Conservation (phyloP, 2,797 vertebrate species). For the Acrossocheilus wenchowensis region DNA sequence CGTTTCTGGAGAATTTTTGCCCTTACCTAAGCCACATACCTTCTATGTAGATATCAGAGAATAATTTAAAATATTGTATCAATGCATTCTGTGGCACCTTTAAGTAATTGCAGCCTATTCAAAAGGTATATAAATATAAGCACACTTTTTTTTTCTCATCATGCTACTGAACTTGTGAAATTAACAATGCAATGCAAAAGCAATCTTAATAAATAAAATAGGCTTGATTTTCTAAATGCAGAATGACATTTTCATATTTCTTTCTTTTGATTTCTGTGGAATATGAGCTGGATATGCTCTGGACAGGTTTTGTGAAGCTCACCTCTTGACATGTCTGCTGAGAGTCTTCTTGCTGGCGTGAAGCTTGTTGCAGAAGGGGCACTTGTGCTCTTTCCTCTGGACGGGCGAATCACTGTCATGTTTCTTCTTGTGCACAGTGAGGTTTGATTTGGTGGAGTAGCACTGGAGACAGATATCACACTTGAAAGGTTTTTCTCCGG, state of each 20-base stretch:
- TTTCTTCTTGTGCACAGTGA: slow-evolving; percentile 96
- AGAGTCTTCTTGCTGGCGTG: slow-evolving; percentile 98
- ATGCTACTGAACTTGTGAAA: not conserved
- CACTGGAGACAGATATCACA: slow-evolving; percentile 96
- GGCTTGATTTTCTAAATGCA: not conserved
- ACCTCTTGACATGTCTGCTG: slow-evolving; percentile 87
- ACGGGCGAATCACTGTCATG: slow-evolving; percentile 85
- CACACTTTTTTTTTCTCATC: not conserved
- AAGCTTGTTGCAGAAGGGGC: slow-evolving; percentile 93
- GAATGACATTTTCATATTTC: not conserved
- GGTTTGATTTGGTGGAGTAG: slow-evolving; percentile 98
- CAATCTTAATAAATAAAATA: not conserved
- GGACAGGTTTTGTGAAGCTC: not conserved
- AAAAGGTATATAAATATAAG: not conserved
- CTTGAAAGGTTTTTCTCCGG: slow-evolving; percentile 96
- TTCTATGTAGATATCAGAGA: too few species aligned
- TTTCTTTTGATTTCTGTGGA: not conserved
- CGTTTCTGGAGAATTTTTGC: too few species aligned
- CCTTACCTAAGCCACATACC: too few species aligned
- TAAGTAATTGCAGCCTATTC: not conserved
- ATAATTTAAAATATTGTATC: too few species aligned
- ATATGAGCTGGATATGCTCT: not conserved
- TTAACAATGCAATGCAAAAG: not conserved
- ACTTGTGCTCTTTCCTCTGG: slow-evolving; percentile 95
- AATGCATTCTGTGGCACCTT: too few species aligned